Conservation (phyloP, 2,888 invertebrate species). For the Acleris holmiana region DNA sequence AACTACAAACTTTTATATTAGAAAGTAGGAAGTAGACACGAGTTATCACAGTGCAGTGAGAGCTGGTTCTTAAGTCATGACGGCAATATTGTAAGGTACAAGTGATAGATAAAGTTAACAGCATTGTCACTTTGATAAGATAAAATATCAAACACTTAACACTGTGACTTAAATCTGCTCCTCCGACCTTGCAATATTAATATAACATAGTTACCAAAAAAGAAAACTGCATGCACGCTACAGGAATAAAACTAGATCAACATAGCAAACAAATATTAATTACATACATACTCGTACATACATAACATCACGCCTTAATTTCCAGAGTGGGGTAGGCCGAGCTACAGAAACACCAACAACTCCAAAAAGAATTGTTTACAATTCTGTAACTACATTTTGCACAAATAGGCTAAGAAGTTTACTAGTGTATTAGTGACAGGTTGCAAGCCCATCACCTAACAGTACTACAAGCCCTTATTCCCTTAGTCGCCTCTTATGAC, state of each 20-base stretch:
- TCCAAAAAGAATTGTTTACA: too few relatives aligned
- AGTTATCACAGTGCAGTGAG: background rate
- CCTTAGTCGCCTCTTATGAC: too few relatives aligned
- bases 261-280: too few relatives aligned
- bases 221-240: background rate
- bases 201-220: background rate
- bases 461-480: too few relatives aligned
- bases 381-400: too few relatives aligned
- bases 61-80: background rate
- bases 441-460: too few relatives aligned
- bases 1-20: background rate
- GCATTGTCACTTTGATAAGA: conserved; percentile 3
- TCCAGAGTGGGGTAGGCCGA: too few relatives aligned
- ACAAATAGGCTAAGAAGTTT: too few relatives aligned
- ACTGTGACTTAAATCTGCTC: conserved; percentile 11
- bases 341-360: too few relatives aligned
- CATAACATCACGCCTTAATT: too few relatives aligned
- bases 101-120: conserved; percentile 11
- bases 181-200: background rate
- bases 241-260: background rate
- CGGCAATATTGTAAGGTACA: conserved; percentile 2
- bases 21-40: background rate
- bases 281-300: too few relatives aligned
- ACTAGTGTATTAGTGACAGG: too few relatives aligned
- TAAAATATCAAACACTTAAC: conserved; percentile 9